phyloP scores from a whole-genome alignment of 2,113 vertebrate genomes.

The Coreoperca whiteheadi region DNA sequence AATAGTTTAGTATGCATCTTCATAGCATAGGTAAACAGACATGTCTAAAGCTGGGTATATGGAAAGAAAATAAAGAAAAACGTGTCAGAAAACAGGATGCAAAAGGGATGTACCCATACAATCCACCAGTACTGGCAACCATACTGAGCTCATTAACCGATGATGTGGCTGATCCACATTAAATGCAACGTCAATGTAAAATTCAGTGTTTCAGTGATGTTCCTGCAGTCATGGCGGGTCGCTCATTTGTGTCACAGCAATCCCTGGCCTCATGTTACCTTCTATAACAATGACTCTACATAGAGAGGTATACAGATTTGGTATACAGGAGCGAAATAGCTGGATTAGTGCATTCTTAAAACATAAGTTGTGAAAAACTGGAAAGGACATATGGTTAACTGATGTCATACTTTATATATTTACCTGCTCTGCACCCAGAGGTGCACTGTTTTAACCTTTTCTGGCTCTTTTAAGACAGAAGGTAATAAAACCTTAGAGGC shows the following conservation, averaged over 20 bases:
- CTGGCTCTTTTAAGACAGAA: background rate
- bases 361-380: background rate
- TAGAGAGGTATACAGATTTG: background rate
- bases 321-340: background rate
- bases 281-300: background rate
- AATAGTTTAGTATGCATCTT: background rate
- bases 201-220: background rate
- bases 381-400: background rate
- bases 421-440: background rate
- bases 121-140: background rate
- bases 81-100: background rate
- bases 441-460: background rate
- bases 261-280: background rate
- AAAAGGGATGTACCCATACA: background rate
- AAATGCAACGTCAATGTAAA: background rate
- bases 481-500: background rate
- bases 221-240: background rate
- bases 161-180: background rate
- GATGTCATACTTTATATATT: background rate
- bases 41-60: background rate
- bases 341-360: background rate
- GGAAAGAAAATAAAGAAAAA: background rate
- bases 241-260: background rate
- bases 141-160: background rate
- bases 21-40: background rate